Evolutionary conservation across 2,797 vertebrate genomes (phyloP).

Genomic region (Coluber constrictor): DNA sequence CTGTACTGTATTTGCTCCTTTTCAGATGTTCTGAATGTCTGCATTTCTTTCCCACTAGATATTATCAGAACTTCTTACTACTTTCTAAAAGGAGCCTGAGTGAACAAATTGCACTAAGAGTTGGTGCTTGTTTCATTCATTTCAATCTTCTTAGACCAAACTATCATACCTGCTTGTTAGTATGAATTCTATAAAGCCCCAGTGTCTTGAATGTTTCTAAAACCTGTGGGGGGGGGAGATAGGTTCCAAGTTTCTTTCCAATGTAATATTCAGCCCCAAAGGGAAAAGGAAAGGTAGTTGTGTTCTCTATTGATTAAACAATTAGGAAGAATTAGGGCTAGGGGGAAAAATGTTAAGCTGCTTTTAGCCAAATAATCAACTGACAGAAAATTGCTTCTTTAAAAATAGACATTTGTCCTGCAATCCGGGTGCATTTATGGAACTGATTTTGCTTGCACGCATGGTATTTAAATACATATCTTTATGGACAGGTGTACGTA

Average conservation of each 20-base stretch:
- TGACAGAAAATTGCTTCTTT: slow-evolving; percentile 58
- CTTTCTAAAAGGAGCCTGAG: not conserved
- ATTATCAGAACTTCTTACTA: not conserved
- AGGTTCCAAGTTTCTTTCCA: not conserved
- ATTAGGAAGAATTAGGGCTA: slow-evolving; percentile 26
- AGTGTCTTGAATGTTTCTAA: not conserved
- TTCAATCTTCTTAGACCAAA: not conserved
- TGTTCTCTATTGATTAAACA: slow-evolving; percentile 40
- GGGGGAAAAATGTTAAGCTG: not conserved
- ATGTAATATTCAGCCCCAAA: not conserved
- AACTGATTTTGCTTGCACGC: slow-evolving; percentile 52
- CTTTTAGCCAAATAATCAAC: slow-evolving; percentile 59
- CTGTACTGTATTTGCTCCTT: not conserved
- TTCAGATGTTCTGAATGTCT: not conserved
- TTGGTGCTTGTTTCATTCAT: not conserved
- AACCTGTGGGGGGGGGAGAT: not conserved
- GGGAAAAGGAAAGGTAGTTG: slow-evolving; percentile 2
- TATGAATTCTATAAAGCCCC: not conserved
- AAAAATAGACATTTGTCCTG: slow-evolving; percentile 44
- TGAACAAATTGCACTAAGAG: not conserved
- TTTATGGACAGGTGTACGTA: not conserved
- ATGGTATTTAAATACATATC: slow-evolving; percentile 15
- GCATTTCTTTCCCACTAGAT: not conserved
- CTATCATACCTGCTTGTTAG: not conserved
- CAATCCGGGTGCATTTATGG: slow-evolving; percentile 49